These are phyloP conservation scores for Drosophila siamana DNA, from an alignment of 2,888 invertebrate genomes.

Conservation along the genomic window DNA sequence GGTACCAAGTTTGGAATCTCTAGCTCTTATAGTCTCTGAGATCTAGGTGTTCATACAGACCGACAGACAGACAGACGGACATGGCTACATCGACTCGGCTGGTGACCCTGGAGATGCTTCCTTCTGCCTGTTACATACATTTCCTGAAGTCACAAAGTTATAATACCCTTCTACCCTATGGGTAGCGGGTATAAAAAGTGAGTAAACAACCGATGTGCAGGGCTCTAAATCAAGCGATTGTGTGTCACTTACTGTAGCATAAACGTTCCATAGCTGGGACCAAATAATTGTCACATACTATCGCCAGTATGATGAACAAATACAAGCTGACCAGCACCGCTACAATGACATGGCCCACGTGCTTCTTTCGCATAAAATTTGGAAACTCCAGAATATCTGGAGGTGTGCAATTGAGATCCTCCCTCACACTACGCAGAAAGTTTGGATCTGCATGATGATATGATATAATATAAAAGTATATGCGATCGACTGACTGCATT, in stretches of 20 bases:
- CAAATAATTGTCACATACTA: constrained; percentile 96
- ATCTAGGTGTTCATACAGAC: too few relatives aligned
- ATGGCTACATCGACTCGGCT: too few relatives aligned
- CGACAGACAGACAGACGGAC: too few relatives aligned
- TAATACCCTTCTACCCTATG: too few relatives aligned
- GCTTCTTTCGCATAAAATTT: constrained; percentile 88
- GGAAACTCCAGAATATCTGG: constrained; percentile 95
- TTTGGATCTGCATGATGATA: background rate
- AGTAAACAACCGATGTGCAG: too few relatives aligned
- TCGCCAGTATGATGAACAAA: constrained; percentile 92
- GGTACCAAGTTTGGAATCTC: too few relatives aligned
- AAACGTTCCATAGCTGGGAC: constrained; percentile 95
- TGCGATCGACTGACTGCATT: background rate
- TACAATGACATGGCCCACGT: background rate
- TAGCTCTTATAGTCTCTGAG: too few relatives aligned
- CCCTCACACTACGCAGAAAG: background rate
- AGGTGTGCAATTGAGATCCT: constrained; percentile 88
- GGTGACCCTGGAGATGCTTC: too few relatives aligned
- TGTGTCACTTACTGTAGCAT: constrained; percentile 92
- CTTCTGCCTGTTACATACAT: too few relatives aligned
- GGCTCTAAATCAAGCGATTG: too few relatives aligned
- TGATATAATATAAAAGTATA: background rate
- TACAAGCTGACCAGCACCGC: constrained; percentile 86
- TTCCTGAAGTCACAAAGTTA: too few relatives aligned
- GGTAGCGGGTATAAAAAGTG: too few relatives aligned